Conservation (phyloP, 1,140 invertebrate genomes). For the Drosophila asahinai region DNA sequence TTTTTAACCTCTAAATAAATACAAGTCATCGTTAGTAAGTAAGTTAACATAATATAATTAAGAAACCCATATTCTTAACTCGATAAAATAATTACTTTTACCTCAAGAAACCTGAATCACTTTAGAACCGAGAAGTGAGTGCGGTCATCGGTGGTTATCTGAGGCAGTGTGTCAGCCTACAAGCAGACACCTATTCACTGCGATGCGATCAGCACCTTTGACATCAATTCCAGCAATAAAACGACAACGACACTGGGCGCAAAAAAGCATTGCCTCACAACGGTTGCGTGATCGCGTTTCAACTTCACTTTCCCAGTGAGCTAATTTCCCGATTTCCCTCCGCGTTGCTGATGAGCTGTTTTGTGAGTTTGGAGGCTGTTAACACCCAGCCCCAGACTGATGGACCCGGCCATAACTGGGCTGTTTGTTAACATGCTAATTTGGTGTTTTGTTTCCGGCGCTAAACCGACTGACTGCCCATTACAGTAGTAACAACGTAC, state of each 20-base stretch:
- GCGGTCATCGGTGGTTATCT: not conserved
- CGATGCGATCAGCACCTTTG: slow-evolving; percentile 51
- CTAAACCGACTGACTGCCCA: slow-evolving; percentile 23
- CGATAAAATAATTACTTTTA: not conserved
- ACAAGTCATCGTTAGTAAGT: not conserved
- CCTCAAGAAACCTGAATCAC: slow-evolving; percentile 7
- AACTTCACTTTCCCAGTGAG: slow-evolving; percentile 4
- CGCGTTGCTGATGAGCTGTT: slow-evolving; percentile 25
- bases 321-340: slow-evolving; percentile 25
- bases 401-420: slow-evolving; percentile 46
- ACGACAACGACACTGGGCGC: slow-evolving; percentile 47
- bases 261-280: slow-evolving; percentile 28
- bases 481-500: slow-evolving; percentile 13
- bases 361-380: slow-evolving; percentile 46
- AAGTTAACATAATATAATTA: not conserved
- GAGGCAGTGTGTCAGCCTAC: slow-evolving; percentile 2
- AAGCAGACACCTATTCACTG: slow-evolving; percentile 18
- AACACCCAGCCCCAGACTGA: slow-evolving; percentile 34
- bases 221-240: slow-evolving; percentile 68
- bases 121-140: not conserved
- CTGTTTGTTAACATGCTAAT: slow-evolving; percentile 79
- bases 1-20: no score
- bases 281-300: slow-evolving; percentile 49
- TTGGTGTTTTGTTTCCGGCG: slow-evolving; percentile 65
- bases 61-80: not conserved